Evolutionary conservation across 2,888 invertebrate genomes (phyloP), one percentile per base, ranked within the genome.

Genomic region (Dynastes hyllus): DNA sequence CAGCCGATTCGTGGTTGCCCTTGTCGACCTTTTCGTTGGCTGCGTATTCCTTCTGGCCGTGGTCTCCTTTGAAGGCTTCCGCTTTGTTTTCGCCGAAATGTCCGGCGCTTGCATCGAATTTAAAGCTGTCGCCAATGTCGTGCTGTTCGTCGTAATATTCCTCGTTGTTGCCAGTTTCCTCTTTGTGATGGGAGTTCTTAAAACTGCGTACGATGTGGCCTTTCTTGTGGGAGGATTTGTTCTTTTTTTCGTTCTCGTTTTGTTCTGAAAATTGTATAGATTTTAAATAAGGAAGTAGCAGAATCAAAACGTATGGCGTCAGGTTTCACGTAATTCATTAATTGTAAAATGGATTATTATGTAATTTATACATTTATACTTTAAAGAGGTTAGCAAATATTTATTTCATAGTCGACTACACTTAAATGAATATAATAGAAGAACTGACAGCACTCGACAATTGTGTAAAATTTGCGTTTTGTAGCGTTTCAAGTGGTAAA

Each of bases 141-240:
- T 92, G 91, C 13, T 91, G 90, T 81, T 91, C 92, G 65, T 92
- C 92, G 81, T 91, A 92, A 88, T 91, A 92, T 82, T 88, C 91
- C 82, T 91, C 91, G 2, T 91, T 89, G 83, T 91, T 91, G 77
- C 91, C 91, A 83, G 91, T 91, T 81, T 92, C 92, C 79, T 92
- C 92, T 83, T 92, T 92, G 83, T 91, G 91, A 84, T 91, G 91
- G 0, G 92, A 91, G 16, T 90, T 89, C 84, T 92, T 91, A 84
- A 91, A 92, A n/a, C 92, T 92, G 85, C 92, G 91, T 84, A 90
- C 91, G 8, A 90, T 89, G 82, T 91, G 91, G 1, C 91, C 91
- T 79, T 92, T 92, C 83, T 91, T 91, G 83, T 91, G 91, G 76
- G 91, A 90, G 76, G 90, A 90, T 0, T 90, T 90, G 82, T 90